Evolutionary conservation across 2,888 invertebrate genomes (phyloP), one percentile per base, ranked within the genome.

Genomic region (Helicoverpa assulta): DNA sequence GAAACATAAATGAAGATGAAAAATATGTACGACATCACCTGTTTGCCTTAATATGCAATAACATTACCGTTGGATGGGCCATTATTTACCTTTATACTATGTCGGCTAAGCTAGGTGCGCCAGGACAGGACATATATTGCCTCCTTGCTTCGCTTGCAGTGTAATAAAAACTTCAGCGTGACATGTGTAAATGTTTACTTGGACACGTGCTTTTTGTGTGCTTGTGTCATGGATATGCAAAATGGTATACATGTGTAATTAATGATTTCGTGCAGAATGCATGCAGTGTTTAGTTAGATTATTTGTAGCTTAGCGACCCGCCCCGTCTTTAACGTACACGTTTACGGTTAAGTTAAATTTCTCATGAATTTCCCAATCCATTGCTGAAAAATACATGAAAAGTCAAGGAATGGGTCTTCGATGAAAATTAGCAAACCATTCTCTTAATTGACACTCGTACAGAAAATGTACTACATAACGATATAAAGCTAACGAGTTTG

Each of bases 71-170:
- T 67, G 43, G 65, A 66, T 55, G 37, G 53, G 33, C 16, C 69
- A 75, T 80, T 70, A 69, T 80, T 80, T 80, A 26, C 26, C 26
- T 26, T 4, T 26, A 72, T 75, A 67, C 65, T 59, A 61, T n/a
- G 74, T 40, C 50, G 19, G 74, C 58, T 80, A 59, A 76, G 68
- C 67, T 56, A 66, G 65, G 64, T 50, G 57, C 10, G 65, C 55
- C 65, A 62, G 62, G 67, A 62, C 71, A 60, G 56, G 60, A 65
- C 58, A 80, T 81, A 78, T 80, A 74, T 78, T 69, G 67, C 65
- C 68, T 59, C 51, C 65, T 18, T 57, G 68, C 54, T 56, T 56
- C 64, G 55, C 75, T 54, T 68, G 64, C 54, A 69, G 18, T 19
- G 53, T 67, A 67, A 69, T 78, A 75, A 70, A 80, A 73, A 63